phyloP scores from a whole-genome alignment of 2,113 vertebrate genomes.

The Cettia cetti region DNA sequence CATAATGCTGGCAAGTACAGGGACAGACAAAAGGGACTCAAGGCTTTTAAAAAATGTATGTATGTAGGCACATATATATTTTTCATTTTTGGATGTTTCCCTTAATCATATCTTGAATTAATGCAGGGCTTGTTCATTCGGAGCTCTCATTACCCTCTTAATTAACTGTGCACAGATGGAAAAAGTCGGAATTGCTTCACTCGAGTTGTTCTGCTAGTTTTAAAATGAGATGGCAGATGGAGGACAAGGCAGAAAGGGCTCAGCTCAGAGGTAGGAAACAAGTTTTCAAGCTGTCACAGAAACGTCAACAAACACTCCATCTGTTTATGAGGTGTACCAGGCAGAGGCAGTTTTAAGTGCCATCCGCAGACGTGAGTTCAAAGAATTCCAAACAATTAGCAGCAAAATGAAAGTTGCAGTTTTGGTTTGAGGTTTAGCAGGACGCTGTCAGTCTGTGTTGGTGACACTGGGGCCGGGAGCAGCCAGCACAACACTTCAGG shows the following conservation, averaged over 20 bases:
- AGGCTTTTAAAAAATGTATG: not conserved
- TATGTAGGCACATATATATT: not conserved
- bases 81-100: conserved; percentile 68
- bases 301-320: conserved; percentile 82
- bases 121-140: conserved; percentile 79
- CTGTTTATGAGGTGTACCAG: conserved; percentile 71
- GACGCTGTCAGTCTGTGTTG: not conserved
- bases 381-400: conserved; percentile 53
- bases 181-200: conserved; percentile 83
- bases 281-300: conserved; percentile 82
- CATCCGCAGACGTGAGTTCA: conserved; percentile 51
- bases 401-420: conserved; percentile 1
- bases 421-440: not conserved
- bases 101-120: conserved; percentile 85
- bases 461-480: not conserved
- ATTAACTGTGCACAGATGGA: conserved; percentile 86
- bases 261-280: conserved; percentile 78
- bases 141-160: conserved; percentile 85
- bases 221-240: conserved; percentile 83
- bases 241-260: conserved; percentile 75
- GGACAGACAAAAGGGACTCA: conserved; percentile 23
- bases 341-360: conserved; percentile 49
- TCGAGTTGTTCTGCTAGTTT: conserved; percentile 82
- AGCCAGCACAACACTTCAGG: not conserved
- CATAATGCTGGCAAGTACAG: not conserved